Evolutionary conservation across 1,140 invertebrate species (phyloP).

Genomic region (Drosophila mauritiana): DNA sequence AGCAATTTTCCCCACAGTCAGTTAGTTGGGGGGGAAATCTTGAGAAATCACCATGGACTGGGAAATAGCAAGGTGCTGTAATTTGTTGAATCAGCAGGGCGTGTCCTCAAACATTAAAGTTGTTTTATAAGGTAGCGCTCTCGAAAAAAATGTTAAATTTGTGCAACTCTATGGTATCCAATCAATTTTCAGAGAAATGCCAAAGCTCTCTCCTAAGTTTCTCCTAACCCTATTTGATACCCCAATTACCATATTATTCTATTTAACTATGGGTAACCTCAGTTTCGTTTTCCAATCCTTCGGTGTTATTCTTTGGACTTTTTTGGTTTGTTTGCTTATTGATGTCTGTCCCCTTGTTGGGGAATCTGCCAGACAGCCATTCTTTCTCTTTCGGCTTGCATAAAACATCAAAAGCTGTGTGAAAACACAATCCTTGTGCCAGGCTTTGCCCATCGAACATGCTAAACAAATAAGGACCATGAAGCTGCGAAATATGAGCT

Average conservation of each 20-base stretch:
- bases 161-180: too few relatives aligned
- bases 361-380: constrained; percentile 20
- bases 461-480: constrained; percentile 69
- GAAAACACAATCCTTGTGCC: constrained; percentile 55
- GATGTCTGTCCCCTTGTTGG: constrained; percentile 31
- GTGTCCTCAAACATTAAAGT: neutral
- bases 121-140: too few relatives aligned
- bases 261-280: constrained; percentile 3
- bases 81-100: constrained; percentile 14
- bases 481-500: constrained; percentile 26
- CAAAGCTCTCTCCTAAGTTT: neutral
- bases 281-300: constrained; percentile 20
- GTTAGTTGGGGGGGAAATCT: constrained; percentile 14
- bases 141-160: too few relatives aligned
- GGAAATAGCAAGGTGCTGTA: neutral
- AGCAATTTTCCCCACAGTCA: constrained; percentile 32
- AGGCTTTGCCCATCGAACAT: constrained; percentile 17
- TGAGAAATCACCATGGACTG: constrained; percentile 20
- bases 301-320: neutral
- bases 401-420: constrained; percentile 78
- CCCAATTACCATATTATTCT: constrained; percentile 12
- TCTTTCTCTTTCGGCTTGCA: constrained; percentile 50
- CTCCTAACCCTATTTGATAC: neutral
- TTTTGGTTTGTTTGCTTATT: constrained; percentile 11
- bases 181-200: neutral